A percentile compares a stretch with the other conserved stretches of the same genome.
These are phyloP conservation scores for Tanypteryx hageni DNA, from an alignment of 2,888 invertebrate species.

Conservation along the genomic window DNA sequence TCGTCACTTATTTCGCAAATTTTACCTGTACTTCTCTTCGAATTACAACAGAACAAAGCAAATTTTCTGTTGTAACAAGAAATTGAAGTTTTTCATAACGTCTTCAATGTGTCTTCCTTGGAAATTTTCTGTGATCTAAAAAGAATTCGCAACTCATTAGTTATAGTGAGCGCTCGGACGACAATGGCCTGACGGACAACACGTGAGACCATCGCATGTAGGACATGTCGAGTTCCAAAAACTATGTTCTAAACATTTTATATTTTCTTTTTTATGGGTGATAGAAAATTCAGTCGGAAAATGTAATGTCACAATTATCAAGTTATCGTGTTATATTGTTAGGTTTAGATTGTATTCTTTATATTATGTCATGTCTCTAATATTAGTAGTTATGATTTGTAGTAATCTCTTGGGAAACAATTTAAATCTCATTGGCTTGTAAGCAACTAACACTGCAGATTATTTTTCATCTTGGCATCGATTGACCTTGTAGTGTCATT, in stretches of 20 bases:
- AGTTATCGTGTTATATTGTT: too few relatives aligned
- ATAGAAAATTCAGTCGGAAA: too few relatives aligned
- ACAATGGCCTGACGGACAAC: neutral
- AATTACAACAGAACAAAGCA: too few relatives aligned
- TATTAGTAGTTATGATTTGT: too few relatives aligned
- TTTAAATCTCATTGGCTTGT: neutral
- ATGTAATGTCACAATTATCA: too few relatives aligned
- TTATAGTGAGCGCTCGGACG: neutral
- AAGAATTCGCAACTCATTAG: neutral
- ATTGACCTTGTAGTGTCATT: neutral
- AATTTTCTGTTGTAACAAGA: too few relatives aligned
- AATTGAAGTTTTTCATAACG: neutral
- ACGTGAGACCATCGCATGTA: neutral
- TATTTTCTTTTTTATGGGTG: too few relatives aligned
- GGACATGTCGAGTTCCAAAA: too few relatives aligned
- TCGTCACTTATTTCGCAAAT: neutral
- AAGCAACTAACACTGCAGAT: neutral
- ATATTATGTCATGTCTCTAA: too few relatives aligned
- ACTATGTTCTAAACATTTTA: too few relatives aligned
- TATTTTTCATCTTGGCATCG: neutral
- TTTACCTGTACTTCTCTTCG: neutral
- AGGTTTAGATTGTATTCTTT: too few relatives aligned
- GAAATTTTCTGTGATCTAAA: neutral
- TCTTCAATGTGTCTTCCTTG: neutral
- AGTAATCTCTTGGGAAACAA: too few relatives aligned